Base-by-base conservation (phyloP, 1,140 invertebrate genomes). In the Helicoverpa armigera region DNA sequence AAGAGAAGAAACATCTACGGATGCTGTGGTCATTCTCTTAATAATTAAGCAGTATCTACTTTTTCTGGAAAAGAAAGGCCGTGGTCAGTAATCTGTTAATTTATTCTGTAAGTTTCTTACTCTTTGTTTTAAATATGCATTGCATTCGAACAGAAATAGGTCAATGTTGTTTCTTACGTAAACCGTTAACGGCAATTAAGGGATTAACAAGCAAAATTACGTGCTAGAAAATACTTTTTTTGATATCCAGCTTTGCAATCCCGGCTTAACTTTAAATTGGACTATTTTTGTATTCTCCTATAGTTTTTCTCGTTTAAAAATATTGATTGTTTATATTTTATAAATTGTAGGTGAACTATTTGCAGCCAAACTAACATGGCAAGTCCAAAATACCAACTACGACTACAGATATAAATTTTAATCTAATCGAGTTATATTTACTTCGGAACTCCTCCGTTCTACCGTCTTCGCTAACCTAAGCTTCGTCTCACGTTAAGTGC, bases 51-150 rank as follows among this genome's bases (percentile, higher is more conserved):
- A 48, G 63, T 31, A 43, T 29, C 23, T 31, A 29, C 13, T 61
- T 31, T 61, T 61, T 31, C 18, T 5, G 58, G 11, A 61, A 13
- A 61, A 13, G 23, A 61, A 61, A 18, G 12, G 10, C 23, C 3
- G 23, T 31, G 58, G 58, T 61, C 23, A 31, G 58, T 61, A 29
- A 29, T 61, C 23, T 29, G 58, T 61, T 31, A 61, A 61, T 61
- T 60, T 61, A 31, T 43, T 9, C 31, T 61, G 12, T 29, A 29
- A 29, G 58, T 43, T 5, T 5, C 35, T 43, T 43, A 9, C 35
- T 43, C 11, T 31, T 58, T 18, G 56, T 61, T 61, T 61, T 31
- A 12, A 11, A 61, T 23, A 31, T 31, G 23, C 4, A 61, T 31
- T 13, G 23, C 12, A 3, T 61, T 31, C 16, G 3, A 5, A 1